Evolutionary conservation across 2,888 invertebrate species (phyloP).

Genomic region (Melinaea marsaeus): DNA sequence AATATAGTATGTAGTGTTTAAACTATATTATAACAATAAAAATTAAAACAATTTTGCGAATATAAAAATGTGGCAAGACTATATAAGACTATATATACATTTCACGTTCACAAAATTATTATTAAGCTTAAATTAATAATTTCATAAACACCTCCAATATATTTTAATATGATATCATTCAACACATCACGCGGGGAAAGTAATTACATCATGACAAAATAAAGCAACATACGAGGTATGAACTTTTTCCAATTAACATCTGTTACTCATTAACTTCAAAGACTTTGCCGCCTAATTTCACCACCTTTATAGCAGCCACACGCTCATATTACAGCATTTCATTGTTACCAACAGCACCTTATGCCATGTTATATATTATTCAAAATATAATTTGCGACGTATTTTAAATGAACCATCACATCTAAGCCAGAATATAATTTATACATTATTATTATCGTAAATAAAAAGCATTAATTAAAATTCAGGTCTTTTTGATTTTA

Average conservation of each 20-base stretch:
- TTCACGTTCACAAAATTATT: background rate
- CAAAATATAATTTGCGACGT: conserved; percentile 24
- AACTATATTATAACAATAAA: too few relatives aligned
- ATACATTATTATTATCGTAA: too few relatives aligned
- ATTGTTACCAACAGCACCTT: conserved; percentile 25
- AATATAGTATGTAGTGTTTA: too few relatives aligned
- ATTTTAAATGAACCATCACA: conserved; percentile 14
- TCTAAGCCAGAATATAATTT: too few relatives aligned
- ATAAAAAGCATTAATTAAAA: too few relatives aligned
- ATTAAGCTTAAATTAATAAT: background rate
- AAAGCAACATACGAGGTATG: conserved; percentile 21
- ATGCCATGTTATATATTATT: conserved; percentile 21
- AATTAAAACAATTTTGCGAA: too few relatives aligned
- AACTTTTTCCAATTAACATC: conserved; percentile 31
- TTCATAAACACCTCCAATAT: background rate
- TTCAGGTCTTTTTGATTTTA: too few relatives aligned
- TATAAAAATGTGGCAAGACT: too few relatives aligned
- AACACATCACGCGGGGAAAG: background rate
- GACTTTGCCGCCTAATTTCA: conserved; percentile 27
- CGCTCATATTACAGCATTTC: conserved; percentile 28
- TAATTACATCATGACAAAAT: conserved; percentile 12
- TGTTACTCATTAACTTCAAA: conserved; percentile 25
- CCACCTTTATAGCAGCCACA: conserved; percentile 18
- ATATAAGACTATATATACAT: too few relatives aligned
- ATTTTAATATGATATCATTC: conserved; percentile 4